These are phyloP conservation scores for Pollenia griseotomentosa DNA, from an alignment of 2,888 invertebrate genomes.

Conservation along the genomic window DNA sequence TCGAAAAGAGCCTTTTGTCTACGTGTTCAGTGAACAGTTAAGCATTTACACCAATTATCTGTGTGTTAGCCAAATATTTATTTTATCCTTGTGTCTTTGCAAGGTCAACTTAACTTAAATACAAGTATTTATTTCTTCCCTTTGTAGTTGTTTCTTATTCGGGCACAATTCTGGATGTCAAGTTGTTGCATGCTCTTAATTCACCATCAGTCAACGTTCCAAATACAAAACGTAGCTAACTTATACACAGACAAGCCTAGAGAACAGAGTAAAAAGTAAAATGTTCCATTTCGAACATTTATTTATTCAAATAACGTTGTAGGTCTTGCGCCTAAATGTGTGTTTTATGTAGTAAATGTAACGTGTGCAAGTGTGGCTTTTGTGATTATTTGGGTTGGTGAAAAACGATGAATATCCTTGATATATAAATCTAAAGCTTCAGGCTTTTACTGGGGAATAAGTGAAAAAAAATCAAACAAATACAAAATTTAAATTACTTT, in stretches of 20 bases:
- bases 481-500: conserved; percentile 42
- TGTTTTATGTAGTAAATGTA: not conserved
- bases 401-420: conserved; percentile 44
- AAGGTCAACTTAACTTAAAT: not conserved
- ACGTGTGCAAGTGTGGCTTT: not conserved
- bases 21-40: not conserved
- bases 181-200: conserved; percentile 7
- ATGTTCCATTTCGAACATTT: conserved; percentile 22
- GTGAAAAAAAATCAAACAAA: not conserved
- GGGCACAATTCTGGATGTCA: not conserved
- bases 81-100: not conserved
- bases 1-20: no score
- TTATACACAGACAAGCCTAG: not conserved
- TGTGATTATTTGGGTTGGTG: conserved; percentile 2
- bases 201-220: not conserved
- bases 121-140: not conserved
- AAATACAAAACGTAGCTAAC: not conserved
- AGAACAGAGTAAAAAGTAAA: not conserved
- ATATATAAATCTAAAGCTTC: conserved; percentile 21
- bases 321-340: not conserved
- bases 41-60: not conserved
- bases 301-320: conserved; percentile 38
- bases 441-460: conserved; percentile 13
- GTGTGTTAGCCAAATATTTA: not conserved
- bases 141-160: not conserved